These are phyloP conservation scores for Picathartes gymnocephalus DNA, from an alignment of 2,113 vertebrate species.

Conservation along the genomic window DNA sequence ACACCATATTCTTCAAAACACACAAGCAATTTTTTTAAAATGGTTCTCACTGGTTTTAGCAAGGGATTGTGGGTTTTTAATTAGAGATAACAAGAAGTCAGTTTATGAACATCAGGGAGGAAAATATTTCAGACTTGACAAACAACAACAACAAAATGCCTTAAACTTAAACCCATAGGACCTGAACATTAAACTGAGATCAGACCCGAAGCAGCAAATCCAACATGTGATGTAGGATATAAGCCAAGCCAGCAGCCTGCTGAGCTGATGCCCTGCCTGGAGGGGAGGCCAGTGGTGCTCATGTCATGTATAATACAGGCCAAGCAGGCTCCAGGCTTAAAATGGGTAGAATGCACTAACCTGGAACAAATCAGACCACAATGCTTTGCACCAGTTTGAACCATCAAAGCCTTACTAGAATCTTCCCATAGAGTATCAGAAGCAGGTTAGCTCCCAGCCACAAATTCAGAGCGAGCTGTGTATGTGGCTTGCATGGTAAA, in stretches of 20 bases:
- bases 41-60: neutral
- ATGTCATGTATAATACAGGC: neutral
- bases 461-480: neutral
- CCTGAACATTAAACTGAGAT: neutral
- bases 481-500: neutral
- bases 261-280: neutral
- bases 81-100: neutral
- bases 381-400: neutral
- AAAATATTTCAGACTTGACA: neutral
- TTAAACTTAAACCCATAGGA: neutral
- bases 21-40: neutral
- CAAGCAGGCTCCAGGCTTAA: neutral
- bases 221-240: neutral
- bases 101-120: neutral
- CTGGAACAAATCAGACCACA: neutral
- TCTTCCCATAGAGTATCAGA: neutral
- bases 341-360: neutral
- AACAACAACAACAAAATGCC: neutral
- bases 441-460: neutral
- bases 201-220: neutral
- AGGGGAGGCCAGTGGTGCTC: neutral
- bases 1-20: neutral
- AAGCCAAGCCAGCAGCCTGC: neutral
- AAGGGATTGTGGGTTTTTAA: neutral
- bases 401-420: neutral